Evolutionary conservation across 2,888 invertebrate species (phyloP), one percentile per base, ranked within the genome.

Genomic region (Acronicta leporina): DNA sequence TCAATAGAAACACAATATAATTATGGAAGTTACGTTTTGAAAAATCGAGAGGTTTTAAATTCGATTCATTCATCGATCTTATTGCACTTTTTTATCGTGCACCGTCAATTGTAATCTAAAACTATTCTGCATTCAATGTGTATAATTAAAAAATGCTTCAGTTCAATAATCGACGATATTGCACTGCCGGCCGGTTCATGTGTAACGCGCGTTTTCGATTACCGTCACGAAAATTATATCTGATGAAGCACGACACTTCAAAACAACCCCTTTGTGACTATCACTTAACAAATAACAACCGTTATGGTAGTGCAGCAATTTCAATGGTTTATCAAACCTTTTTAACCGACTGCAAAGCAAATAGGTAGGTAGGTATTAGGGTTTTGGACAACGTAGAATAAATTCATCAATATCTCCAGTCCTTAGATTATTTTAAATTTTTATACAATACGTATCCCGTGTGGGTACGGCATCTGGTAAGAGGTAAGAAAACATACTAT

Each of bases 231-330:
- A 81, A 77, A 54, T 50, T 67, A 70, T 73, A 91, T 90, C 89
- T 77, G 90, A 89, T 91, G 76, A 55, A 30, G 63, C 91, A 92
- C 90, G 91, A 47, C 70, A 77, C 85, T 73, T 63, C 25, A 20
- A 80, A 86, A 86, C 81, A 86, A 82, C 78, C 76, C 80, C 82
- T 79, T 68, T 70, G 11, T 52, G 50, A 63, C 80, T 82, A 81
- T 85, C 88, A 89, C 85, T 90, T 91, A 90, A 87, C 86, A 89
- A 90, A 90, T 90, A 88, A 89, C 84, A 65, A 80, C 70, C 65
- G 68, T 62, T 63, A 75, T 80, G 71, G 72, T 69, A 76, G 82
- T 69, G 81, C 79, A 63, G 72, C 75, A 75, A 81, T 83, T 82
- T 81, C 61, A 14, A 54, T 63, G 59, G 83, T 27, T 73, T 68